Conservation (phyloP, 2,113 vertebrate species). For the Thunnus maccoyii region DNA sequence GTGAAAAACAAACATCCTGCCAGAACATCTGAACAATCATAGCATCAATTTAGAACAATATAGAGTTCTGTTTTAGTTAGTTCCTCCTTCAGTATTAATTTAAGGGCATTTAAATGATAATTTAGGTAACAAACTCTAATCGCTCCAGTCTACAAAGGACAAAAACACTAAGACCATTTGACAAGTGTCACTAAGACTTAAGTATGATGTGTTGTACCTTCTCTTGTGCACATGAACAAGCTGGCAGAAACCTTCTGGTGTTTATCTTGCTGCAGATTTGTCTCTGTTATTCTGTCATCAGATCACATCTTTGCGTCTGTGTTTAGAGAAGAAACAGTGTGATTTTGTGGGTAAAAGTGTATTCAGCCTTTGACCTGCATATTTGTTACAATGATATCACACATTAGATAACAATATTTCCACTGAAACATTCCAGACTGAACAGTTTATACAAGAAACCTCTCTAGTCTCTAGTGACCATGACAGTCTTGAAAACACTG, state of each 20-base stretch:
- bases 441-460: slow-evolving; percentile 27
- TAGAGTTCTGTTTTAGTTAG: neutral
- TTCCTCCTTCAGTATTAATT: slow-evolving; percentile 27
- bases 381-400: slow-evolving; percentile 19
- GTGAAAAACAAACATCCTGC: slow-evolving; percentile 42
- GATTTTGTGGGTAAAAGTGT: slow-evolving; percentile 15
- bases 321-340: slow-evolving; percentile 15
- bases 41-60: slow-evolving; percentile 4
- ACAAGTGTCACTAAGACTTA: slow-evolving; percentile 1
- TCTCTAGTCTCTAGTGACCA: slow-evolving; percentile 15
- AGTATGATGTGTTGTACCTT: slow-evolving; percentile 11
- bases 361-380: slow-evolving; percentile 18
- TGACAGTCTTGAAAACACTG: slow-evolving; percentile 29
- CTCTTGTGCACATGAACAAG: slow-evolving; percentile 29
- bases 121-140: slow-evolving; percentile 11
- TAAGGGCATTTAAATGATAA: slow-evolving; percentile 31
- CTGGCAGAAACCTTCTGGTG: slow-evolving; percentile 13
- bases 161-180: slow-evolving; percentile 18
- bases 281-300: slow-evolving; percentile 6
- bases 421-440: slow-evolving; percentile 71
- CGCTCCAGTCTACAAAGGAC: neutral
- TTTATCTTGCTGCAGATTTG: slow-evolving; percentile 21
- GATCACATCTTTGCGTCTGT: slow-evolving; percentile 2
- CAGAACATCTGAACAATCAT: slow-evolving; percentile 29
- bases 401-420: slow-evolving; percentile 30